Conservation (phyloP, 2,113 vertebrate genomes). For the Sinocyclocheilus grahami region DNA sequence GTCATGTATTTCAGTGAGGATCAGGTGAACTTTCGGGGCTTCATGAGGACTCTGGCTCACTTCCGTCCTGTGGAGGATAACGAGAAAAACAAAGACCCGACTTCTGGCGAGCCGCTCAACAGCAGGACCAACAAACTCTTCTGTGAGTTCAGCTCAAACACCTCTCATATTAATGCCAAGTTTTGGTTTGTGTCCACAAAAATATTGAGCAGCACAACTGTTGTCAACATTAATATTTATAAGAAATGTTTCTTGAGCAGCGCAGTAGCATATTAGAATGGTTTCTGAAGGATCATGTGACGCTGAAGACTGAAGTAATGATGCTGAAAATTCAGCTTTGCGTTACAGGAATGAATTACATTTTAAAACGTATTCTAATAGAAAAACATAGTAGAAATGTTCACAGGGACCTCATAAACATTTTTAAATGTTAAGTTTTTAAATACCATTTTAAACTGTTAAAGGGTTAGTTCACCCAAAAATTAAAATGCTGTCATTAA, state of each 20-base stretch:
- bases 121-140: slow-evolving; percentile 96
- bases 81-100: slow-evolving; percentile 89
- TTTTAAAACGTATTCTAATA: background rate
- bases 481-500: too few species aligned
- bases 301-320: background rate
- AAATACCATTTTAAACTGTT: background rate
- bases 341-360: background rate
- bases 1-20: slow-evolving; percentile 82
- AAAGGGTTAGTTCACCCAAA: too few species aligned
- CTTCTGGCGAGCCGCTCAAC: slow-evolving; percentile 88
- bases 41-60: slow-evolving; percentile 95
- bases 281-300: background rate
- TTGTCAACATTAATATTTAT: background rate
- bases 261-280: background rate
- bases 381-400: background rate
- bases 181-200: background rate
- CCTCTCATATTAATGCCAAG: background rate
- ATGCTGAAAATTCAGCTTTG: background rate
- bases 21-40: slow-evolving; percentile 97
- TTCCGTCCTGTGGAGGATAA: slow-evolving; percentile 97
- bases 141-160: slow-evolving; percentile 80
- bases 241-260: background rate
- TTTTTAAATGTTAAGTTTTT: background rate
- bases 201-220: background rate
- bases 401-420: background rate